Evolutionary conservation across 2,888 invertebrate species (phyloP).

Genomic region (Lysandra bellargus): DNA sequence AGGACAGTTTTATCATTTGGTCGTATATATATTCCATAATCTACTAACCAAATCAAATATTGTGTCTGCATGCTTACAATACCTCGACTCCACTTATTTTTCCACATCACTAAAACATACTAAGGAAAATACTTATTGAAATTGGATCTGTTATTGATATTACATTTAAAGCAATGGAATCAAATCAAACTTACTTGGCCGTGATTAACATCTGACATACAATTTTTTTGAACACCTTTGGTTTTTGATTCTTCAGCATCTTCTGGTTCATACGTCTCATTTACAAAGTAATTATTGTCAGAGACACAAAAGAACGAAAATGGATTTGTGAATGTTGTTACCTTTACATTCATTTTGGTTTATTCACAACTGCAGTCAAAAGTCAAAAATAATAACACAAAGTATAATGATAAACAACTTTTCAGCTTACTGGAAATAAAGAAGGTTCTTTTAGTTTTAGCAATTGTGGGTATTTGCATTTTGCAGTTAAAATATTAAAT

Average conservation of each 20-base stretch:
- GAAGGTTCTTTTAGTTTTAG: background rate
- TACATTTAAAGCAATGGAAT: background rate
- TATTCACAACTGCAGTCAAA: background rate
- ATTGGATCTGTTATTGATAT: background rate
- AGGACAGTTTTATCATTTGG: conserved; percentile 50
- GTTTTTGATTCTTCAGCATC: conserved; percentile 35
- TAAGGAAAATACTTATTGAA: conserved; percentile 39
- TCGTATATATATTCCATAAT: conserved; percentile 53
- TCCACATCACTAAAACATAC: conserved; percentile 60
- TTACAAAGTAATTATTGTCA: conserved; percentile 38
- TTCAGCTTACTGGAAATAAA: background rate
- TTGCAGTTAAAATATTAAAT: background rate
- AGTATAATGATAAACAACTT: background rate
- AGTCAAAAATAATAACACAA: background rate
- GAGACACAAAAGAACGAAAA: conserved; percentile 57
- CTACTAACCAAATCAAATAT: conserved; percentile 58
- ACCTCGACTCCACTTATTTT: conserved; percentile 56
- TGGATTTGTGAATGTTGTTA: conserved; percentile 54
- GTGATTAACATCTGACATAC: conserved; percentile 46
- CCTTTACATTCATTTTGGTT: conserved; percentile 47
- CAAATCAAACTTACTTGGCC: conserved; percentile 51
- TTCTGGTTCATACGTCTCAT: conserved; percentile 37
- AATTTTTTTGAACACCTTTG: conserved; percentile 10
- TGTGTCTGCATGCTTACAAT: conserved; percentile 52
- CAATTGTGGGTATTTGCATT: background rate